phyloP scores from a whole-genome alignment of 1,140 invertebrate genomes.

The Pemphigus obesinymphae region DNA sequence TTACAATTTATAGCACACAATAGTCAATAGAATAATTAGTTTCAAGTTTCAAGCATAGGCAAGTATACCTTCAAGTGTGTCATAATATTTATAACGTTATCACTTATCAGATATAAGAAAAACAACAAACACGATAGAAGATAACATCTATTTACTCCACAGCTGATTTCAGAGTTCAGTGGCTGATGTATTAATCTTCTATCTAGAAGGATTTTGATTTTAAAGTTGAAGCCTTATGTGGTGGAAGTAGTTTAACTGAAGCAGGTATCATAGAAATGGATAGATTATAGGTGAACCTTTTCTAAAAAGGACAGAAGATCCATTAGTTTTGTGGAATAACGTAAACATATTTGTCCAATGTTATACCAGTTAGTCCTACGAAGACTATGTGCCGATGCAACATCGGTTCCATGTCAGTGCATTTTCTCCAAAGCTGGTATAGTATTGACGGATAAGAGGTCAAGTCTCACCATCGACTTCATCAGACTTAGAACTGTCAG shows the following conservation, averaged over 20 bases:
- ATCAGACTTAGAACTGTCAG: too few relatives aligned
- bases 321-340: background rate
- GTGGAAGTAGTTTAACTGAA: background rate
- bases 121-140: too few relatives aligned
- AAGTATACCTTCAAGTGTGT: too few relatives aligned
- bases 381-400: background rate
- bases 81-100: too few relatives aligned
- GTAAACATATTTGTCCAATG: background rate
- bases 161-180: too few relatives aligned
- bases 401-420: background rate
- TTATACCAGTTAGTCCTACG: background rate
- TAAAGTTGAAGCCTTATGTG: background rate
- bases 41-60: too few relatives aligned
- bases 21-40: too few relatives aligned
- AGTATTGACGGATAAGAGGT: background rate
- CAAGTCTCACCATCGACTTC: background rate
- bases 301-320: background rate
- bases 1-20: too few relatives aligned
- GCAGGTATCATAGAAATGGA: conserved; percentile 6
- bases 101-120: too few relatives aligned
- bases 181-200: too few relatives aligned
- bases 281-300: background rate
- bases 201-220: conserved; percentile 1
- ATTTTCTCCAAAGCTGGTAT: too few relatives aligned
- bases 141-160: too few relatives aligned